phyloP scores from a whole-genome alignment of 2,113 vertebrate genomes.

The Malaclemys terrapin region DNA sequence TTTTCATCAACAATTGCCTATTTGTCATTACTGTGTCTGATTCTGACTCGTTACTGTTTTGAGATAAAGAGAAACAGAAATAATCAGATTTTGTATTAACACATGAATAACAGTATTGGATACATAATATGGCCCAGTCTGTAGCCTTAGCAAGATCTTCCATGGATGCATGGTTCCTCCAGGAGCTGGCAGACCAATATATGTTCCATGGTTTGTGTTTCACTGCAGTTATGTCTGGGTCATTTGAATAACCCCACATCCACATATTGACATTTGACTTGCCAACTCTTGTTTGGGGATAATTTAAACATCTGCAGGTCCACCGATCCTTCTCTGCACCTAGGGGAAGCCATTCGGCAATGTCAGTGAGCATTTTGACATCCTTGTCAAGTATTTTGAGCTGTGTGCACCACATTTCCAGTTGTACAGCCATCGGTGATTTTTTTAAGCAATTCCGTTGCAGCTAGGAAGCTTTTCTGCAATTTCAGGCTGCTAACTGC shows the following conservation, averaged over 20 bases:
- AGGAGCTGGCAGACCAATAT: background rate
- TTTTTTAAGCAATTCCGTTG: background rate
- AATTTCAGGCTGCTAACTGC: background rate
- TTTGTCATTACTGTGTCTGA: rapidly evolving
- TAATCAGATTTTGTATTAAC: background rate
- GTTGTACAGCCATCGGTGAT: background rate
- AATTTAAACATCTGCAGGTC: too few species aligned
- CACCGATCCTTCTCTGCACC: too few species aligned
- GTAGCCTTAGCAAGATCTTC: background rate
- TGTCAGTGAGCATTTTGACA: too few species aligned
- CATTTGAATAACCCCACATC: too few species aligned
- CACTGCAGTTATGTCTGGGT: too few species aligned
- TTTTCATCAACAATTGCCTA: background rate
- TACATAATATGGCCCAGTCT: background rate
- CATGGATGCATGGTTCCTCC: background rate
- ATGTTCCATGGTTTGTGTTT: background rate
- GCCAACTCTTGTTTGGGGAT: too few species aligned
- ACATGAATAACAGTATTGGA: background rate
- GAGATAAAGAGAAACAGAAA: background rate
- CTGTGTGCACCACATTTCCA: background rate
- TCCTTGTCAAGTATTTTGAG: background rate
- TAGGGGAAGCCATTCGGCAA: too few species aligned
- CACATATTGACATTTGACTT: too few species aligned
- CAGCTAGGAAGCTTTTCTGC: background rate
- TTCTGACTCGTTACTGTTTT: background rate